Percentiles rank a stretch among this genome's conserved stretches.
These are phyloP conservation scores for Anniella stebbinsi DNA, from an alignment of 2,797 vertebrate genomes.

Conservation along the genomic window DNA sequence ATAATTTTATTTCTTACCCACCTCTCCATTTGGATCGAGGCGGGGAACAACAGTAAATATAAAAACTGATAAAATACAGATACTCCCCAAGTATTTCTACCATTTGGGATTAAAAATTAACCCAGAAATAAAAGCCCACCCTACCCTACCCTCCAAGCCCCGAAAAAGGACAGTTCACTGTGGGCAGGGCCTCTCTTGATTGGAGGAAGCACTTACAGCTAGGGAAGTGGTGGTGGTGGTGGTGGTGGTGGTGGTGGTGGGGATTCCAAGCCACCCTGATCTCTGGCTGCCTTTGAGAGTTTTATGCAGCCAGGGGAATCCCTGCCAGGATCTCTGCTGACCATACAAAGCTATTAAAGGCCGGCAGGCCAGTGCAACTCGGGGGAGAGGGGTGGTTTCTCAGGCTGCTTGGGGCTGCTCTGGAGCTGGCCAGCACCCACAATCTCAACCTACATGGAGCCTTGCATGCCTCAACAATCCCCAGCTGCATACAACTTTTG, in stretches of 20 bases:
- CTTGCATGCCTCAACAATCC: background rate
- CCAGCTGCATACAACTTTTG: background rate
- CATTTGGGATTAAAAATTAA: background rate
- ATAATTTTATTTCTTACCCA: too few relatives aligned
- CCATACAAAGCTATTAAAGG: background rate
- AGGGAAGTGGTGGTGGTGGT: background rate
- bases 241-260: too few relatives aligned
- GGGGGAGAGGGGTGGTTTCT: background rate
- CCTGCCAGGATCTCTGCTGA: background rate
- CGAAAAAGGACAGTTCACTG: background rate
- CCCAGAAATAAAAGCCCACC: background rate
- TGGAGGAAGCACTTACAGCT: background rate
- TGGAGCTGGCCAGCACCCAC: background rate
- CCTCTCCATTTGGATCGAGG: too few relatives aligned
- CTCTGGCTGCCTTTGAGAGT: background rate
- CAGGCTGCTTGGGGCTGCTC: background rate
- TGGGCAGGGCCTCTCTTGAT: background rate
- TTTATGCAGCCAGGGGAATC: background rate
- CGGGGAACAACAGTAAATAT: too few relatives aligned
- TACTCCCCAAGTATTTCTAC: too few relatives aligned
- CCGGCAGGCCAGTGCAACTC: background rate
- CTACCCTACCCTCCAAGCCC: too few relatives aligned
- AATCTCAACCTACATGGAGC: background rate
- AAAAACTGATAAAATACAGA: too few relatives aligned
- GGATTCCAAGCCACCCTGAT: background rate